Evolutionary conservation across 2,113 vertebrate species (phyloP), one percentile per base, ranked within the genome.

Genomic region (Antechinus stuartii): DNA sequence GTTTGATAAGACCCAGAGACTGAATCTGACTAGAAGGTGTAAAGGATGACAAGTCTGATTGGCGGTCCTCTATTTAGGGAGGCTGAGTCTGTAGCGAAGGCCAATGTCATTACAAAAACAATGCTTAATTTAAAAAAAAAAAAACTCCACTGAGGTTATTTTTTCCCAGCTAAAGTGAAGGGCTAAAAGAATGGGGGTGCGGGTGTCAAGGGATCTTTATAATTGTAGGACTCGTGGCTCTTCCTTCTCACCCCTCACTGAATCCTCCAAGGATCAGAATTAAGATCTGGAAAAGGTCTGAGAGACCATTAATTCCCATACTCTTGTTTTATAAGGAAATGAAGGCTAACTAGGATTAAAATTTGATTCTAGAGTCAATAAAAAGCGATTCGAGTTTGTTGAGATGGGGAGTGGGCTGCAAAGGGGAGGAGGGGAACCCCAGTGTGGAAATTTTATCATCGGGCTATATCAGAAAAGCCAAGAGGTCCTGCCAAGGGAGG

Each of bases 111-210:
- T 92, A 61, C 92, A 89, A 96, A 97, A 98, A 92, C 92, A 98
- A 95, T 94, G 92, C 94, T 89, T 96, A 96, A 93, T 97, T 94
- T 42, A 90, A 57, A 94, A 92, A 57, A 8, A 3, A 90, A 35
- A 53, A 91, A 97, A 96, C 95, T 95, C 97, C 94, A 97, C 94
- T 97, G 93, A 95, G 97, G 76, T 95, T 97, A 96, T 95, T 61
- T 56, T 96, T 96, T 97, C 95, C 94, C 96, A 98, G 96, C 94
- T 92, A 97, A 98, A 97, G 96, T 90, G 93, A 97, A 96, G 91
- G 96, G 95, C 95, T 97, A 1, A 5, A 68, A 68, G 68, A 26
- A 54, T 54, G 54, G 54, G 54, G 55, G 42, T 42, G 35, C 10
- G 0, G 94, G 24, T 61, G 56, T 25, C 52, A 92, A 47, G 92